These are phyloP conservation scores for Caenorhabditis sp. DNA, from an alignment of 2,888 invertebrate species.

Conservation along the genomic window DNA sequence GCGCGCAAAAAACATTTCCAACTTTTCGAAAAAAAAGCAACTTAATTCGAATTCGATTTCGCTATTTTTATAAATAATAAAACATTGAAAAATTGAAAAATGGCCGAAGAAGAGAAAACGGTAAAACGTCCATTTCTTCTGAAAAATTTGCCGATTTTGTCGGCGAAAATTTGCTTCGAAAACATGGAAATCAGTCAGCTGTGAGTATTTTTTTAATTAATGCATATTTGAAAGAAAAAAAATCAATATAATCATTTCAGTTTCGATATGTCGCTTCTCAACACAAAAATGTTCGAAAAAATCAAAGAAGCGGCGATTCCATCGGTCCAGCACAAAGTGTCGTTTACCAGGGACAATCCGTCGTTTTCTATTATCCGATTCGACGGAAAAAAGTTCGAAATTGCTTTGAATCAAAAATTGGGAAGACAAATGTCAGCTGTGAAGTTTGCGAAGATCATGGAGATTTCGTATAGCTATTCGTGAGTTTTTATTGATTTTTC, in stretches of 20 bases:
- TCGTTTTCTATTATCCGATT: neutral
- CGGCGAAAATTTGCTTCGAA: slow-evolving; percentile 5
- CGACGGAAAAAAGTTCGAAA: neutral
- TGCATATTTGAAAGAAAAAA: neutral
- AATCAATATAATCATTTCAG: neutral
- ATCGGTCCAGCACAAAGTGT: slow-evolving; percentile 8
- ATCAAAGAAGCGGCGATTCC: slow-evolving; percentile 13
- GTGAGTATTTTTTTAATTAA: slow-evolving; percentile 16
- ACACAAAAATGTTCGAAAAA: neutral
- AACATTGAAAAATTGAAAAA: too few species aligned
- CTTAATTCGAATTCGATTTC: too few species aligned
- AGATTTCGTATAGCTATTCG: slow-evolving; percentile 4
- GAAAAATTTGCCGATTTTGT: neutral
- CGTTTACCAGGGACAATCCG: slow-evolving; percentile 6
- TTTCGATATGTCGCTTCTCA: slow-evolving; percentile 10
- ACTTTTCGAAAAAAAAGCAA: too few species aligned
- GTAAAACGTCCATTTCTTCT: neutral
- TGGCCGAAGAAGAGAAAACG: too few species aligned
- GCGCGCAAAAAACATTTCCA: too few species aligned
- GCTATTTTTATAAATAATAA: too few species aligned
- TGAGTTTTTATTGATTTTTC: neutral
- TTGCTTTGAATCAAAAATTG: slow-evolving; percentile 8
- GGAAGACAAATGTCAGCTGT: neutral
- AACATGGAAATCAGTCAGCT: neutral
- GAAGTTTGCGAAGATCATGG: neutral